phyloP scores from a whole-genome alignment of 2,113 vertebrate genomes.

The Silurus asotus region DNA sequence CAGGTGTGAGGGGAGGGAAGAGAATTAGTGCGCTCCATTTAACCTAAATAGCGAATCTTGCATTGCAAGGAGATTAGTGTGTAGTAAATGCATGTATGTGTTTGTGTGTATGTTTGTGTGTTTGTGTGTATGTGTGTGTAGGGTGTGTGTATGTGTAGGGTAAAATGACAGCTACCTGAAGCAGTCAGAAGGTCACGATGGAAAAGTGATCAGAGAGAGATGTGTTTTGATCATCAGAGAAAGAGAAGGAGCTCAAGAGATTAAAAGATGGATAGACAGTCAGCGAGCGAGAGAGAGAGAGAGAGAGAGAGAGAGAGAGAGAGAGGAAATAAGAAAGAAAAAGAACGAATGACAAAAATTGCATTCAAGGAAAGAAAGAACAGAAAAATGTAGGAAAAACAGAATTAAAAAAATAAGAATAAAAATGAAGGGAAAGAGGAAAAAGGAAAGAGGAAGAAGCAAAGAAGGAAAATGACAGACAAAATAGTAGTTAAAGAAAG shows the following conservation, averaged over 20 bases:
- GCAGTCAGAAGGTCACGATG: conserved; percentile 32
- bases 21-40: conserved; percentile 38
- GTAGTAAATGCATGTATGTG: neutral
- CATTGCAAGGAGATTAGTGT: conserved; percentile 34
- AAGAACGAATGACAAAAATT: no score
- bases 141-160: neutral
- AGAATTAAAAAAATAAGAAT: no score
- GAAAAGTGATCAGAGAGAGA: conserved; percentile 33
- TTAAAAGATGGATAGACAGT: neutral
- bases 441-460: neutral
- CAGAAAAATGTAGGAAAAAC: no score
- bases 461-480: neutral
- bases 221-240: neutral
- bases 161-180: conserved; percentile 7
- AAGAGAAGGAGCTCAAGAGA: neutral
- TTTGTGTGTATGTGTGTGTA: neutral
- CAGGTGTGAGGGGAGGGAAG: conserved; percentile 20
- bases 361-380: no score
- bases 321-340: neutral
- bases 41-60: conserved; percentile 31
- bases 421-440: no score
- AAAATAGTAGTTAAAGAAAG: neutral
- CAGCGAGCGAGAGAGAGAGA: neutral
- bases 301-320: neutral
- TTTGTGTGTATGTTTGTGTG: neutral